Conservation (phyloP, 2,888 invertebrate species). For the Leistus spinibarbis region DNA sequence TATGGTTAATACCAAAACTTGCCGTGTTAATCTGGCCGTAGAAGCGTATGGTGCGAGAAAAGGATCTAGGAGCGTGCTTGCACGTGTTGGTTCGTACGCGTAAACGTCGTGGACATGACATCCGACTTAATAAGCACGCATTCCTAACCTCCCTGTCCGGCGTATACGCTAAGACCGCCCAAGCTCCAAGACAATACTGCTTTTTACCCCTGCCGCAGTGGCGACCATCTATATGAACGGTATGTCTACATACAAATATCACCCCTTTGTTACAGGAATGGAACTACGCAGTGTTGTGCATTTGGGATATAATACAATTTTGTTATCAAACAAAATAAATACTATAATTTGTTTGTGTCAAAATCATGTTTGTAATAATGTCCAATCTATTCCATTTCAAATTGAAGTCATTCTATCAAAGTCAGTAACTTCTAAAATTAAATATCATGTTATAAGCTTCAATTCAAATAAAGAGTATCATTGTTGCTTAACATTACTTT, state of each 20-base stretch:
- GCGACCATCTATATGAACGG: slow-evolving; percentile 14
- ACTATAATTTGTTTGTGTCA: no score
- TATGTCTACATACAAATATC: not conserved
- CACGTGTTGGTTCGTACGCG: slow-evolving; percentile 6
- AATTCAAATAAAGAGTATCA: no score
- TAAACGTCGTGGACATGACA: slow-evolving; percentile 29
- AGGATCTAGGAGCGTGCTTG: not conserved
- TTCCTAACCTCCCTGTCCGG: slow-evolving; percentile 25
- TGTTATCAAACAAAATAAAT: no score
- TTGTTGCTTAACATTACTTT: no score
- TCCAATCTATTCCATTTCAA: no score
- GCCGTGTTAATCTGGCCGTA: not conserved
- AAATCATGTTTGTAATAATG: no score
- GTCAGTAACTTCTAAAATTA: no score
- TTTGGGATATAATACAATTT: not conserved
- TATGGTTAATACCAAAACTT: not conserved
- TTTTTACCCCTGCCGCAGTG: slow-evolving; percentile 12
- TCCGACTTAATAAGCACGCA: slow-evolving; percentile 36
- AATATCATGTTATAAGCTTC: no score
- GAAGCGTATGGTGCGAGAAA: not conserved
- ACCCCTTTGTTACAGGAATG: not conserved
- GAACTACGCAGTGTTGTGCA: not conserved
- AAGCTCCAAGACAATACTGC: slow-evolving; percentile 36
- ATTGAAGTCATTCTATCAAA: no score
- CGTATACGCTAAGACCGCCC: slow-evolving; percentile 32